Base-by-base conservation (phyloP, 1,140 invertebrate genomes). In the Psilanteris sp. region DNA sequence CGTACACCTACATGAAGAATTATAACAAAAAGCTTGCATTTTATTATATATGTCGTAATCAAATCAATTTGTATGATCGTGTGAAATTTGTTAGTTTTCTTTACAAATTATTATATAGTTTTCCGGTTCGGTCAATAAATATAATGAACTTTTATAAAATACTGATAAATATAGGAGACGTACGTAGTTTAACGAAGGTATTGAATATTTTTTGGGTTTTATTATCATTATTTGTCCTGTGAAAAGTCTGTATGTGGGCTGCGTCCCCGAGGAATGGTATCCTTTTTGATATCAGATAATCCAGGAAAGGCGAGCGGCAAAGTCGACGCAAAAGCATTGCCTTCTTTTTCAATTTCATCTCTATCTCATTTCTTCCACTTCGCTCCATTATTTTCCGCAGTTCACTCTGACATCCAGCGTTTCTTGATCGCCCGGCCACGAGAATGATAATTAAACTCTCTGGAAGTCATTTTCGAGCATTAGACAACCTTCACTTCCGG, bases 211-310 rank as follows among this genome's bases (percentile, higher is more conserved):
- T 70, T 59, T 41, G 13, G 27, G 44, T 70, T 75, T 66, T 76
- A 73, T 77, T 74, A 72, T 77, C 59, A 79, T 80, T 79, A 82
- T 80, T 82, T 78, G 73, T 78, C 70, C 32, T 44, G 52, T 31
- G 64, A 62, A 64, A 72, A 71, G 67, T 72, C 71, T 62, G 43
- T 70, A 55, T 32, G 62, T 48, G 57, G 50, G 48, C 24, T 61
- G 36, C 29, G 48, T 76, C 75, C 34, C 66, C 32, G 29, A 68
- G 50, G 66, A 80, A 64, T 48, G 24, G 57, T 73, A 64, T 73
- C 62, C 50, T 62, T 70, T 78, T 78, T 79, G 71, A 70, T 78
- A 80, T 81, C 71, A 71, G 79, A 79, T 79, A 78, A 82, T 81
- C 71, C 74, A 37, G 46, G 32, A 80, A 75, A 77, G 67, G 57